phyloP scores from a whole-genome alignment of 2,888 invertebrate genomes.

The Acheta domesticus region DNA sequence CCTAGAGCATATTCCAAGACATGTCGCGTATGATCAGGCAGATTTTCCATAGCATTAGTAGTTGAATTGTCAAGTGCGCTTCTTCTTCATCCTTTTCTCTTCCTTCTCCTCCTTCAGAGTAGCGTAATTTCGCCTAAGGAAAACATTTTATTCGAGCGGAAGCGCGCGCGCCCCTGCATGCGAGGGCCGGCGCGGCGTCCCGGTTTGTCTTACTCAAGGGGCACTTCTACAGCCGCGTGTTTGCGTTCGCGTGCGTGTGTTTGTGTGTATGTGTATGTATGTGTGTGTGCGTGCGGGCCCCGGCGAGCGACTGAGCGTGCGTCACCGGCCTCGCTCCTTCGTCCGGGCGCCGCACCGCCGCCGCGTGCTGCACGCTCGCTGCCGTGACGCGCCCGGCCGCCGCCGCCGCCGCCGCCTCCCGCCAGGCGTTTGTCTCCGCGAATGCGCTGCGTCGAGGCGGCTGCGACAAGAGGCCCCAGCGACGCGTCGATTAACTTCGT shows the following conservation, averaged over 20 bases:
- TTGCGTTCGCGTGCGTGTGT: neutral
- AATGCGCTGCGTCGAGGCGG: neutral
- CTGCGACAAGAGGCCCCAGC: neutral
- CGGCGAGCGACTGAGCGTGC: neutral
- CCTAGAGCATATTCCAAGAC: too few relatives aligned
- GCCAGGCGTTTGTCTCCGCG: neutral
- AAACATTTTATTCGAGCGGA: neutral
- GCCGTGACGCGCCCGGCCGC: conserved; percentile 12
- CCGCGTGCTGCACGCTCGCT: conserved; percentile 23
- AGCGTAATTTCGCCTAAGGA: too few relatives aligned
- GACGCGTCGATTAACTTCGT: neutral
- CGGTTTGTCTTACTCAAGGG: too few relatives aligned
- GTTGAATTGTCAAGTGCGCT: too few relatives aligned
- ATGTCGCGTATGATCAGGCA: too few relatives aligned
- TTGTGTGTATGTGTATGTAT: too few relatives aligned
- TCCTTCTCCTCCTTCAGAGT: too few relatives aligned
- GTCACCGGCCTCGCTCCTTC: neutral
- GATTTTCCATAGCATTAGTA: too few relatives aligned
- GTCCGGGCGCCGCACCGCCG: neutral
- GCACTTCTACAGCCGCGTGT: too few relatives aligned
- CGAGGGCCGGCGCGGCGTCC: neutral
- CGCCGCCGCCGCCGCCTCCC: neutral
- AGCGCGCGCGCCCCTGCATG: neutral
- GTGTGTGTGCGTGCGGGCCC: too few relatives aligned
- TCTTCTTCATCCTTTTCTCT: too few relatives aligned